Percentiles rank a stretch among this genome's conserved stretches.
Conservation (phyloP, 1,140 invertebrate species). For the Bombus superbus region DNA sequence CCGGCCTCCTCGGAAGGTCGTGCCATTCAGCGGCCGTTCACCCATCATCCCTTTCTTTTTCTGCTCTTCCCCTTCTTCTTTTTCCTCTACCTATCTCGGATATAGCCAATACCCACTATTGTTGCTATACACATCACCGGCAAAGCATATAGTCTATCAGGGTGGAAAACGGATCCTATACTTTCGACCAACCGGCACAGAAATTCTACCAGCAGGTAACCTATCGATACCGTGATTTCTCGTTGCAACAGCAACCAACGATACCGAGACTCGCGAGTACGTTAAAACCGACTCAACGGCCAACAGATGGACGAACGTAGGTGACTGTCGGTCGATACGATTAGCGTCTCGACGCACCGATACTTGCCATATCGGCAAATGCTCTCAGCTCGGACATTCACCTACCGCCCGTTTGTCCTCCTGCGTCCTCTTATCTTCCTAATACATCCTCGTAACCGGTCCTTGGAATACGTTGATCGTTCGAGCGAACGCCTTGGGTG, state of each 20-base stretch:
- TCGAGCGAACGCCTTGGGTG: slow-evolving; percentile 5
- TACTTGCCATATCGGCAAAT: slow-evolving; percentile 27
- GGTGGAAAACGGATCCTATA: neutral
- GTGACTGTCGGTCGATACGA: slow-evolving; percentile 38
- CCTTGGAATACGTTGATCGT: slow-evolving; percentile 27
- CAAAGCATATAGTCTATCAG: neutral
- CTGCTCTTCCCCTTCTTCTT: slow-evolving; percentile 41
- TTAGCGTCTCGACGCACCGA: slow-evolving; percentile 32
- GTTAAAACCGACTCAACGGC: neutral
- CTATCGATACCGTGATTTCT: too few relatives aligned
- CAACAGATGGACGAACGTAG: neutral
- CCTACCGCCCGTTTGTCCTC: slow-evolving; percentile 46
- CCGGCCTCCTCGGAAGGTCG: slow-evolving; percentile 65
- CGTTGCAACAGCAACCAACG: too few relatives aligned
- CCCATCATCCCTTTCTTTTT: slow-evolving; percentile 66
- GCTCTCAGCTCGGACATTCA: slow-evolving; percentile 36
- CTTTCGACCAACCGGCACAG: too few relatives aligned
- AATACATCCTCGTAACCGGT: slow-evolving; percentile 51
- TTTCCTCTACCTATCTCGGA: slow-evolving; percentile 41
- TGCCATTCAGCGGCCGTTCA: slow-evolving; percentile 66
- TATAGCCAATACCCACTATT: slow-evolving; percentile 43
- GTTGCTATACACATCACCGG: slow-evolving; percentile 11
- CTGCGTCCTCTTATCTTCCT: slow-evolving; percentile 38
- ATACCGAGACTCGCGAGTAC: neutral
- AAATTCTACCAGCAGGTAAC: too few relatives aligned